Base-by-base conservation (phyloP, 2,797 vertebrate species). In the Sitta carolinensis region DNA sequence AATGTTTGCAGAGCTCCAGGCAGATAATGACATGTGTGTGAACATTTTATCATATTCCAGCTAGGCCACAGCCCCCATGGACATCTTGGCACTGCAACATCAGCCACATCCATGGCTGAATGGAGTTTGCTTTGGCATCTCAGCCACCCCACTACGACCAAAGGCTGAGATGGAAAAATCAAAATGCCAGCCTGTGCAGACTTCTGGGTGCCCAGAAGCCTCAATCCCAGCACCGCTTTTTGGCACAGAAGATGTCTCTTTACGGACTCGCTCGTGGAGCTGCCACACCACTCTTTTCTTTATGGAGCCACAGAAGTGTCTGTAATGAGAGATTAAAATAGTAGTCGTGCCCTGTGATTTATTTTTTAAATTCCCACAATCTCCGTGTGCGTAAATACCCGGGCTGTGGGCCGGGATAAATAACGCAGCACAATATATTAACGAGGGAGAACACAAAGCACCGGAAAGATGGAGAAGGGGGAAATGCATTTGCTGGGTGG, bases 241-340 rank as follows among this genome's bases (percentile, higher is more conserved):
- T 52, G 79, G 84, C 29, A 52, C 26, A 4, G n/a, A 51, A 51
- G 52, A 40, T 78, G 29, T 84, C 80, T 86, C 92, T 91, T 96
- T 89, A 93, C 58, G 3, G 84, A 92, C 93, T 92, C 51, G 72
- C 81, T 79, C 59, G 64, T 84, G 6, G 3, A 95, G 93, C 76
- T 85, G 84, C 76, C 4, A 4, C 19, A 25, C 95, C 68, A 8
- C 94, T 97, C 67, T 81, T 80, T 89, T 32, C 94, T 97, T 95
- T 72, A 96, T 93, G 75, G 73, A 96, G 93, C 90, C 52, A 26
- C 83, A 82, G 89, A 94, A 97, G 94, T 84, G 95, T 95, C 96
- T 93, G 91, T 94, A 97, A 95, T 74, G 95, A 97, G 97, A 97
- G 84, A 97, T 95, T 93, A 97, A 97, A 97, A 95, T 47, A 97